phyloP scores from a whole-genome alignment of 2,888 invertebrate species.

The Sarcophaga carnaria region DNA sequence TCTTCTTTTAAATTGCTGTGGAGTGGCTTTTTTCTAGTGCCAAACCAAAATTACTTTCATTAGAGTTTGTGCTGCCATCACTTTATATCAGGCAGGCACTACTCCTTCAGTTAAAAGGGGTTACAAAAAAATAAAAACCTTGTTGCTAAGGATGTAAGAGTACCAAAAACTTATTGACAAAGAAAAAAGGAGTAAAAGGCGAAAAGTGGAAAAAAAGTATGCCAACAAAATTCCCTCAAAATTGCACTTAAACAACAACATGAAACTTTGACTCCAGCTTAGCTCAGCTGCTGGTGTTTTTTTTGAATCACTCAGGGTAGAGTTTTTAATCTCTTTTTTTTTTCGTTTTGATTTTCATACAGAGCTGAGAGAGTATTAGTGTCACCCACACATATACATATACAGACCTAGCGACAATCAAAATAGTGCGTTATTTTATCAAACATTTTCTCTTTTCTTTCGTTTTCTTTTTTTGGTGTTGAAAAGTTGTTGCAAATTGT shows the following conservation, averaged over 20 bases:
- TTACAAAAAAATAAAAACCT: slow-evolving; percentile 15
- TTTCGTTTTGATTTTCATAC: too few relatives aligned
- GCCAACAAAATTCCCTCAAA: slow-evolving; percentile 42
- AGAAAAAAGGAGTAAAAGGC: neutral
- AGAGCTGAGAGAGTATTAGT: neutral
- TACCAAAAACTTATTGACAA: slow-evolving; percentile 10
- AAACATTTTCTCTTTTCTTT: neutral
- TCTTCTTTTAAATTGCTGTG: slow-evolving; percentile 7
- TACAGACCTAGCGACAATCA: neutral
- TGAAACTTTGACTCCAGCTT: slow-evolving; percentile 23
- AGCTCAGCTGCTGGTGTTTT: slow-evolving; percentile 42
- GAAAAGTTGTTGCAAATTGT: slow-evolving; percentile 63
- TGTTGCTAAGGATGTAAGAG: slow-evolving; percentile 47
- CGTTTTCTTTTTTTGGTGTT: slow-evolving; percentile 32
- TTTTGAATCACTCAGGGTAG: neutral
- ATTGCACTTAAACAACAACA: slow-evolving; percentile 49
- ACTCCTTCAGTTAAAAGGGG: slow-evolving; percentile 26
- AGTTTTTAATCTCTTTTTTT: neutral
- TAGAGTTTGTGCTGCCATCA: slow-evolving; percentile 59
- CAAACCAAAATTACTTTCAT: slow-evolving; percentile 65
- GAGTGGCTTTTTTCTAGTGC: slow-evolving; percentile 32
- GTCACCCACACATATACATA: neutral
- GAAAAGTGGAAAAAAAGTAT: neutral
- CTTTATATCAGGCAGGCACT: slow-evolving; percentile 18
- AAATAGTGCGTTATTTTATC: slow-evolving; percentile 35